These are phyloP conservation scores for Hexactinellida sp. DNA, from an alignment of 37 sponge, comb jelly and placozoan genomes.

Conservation along the genomic window DNA sequence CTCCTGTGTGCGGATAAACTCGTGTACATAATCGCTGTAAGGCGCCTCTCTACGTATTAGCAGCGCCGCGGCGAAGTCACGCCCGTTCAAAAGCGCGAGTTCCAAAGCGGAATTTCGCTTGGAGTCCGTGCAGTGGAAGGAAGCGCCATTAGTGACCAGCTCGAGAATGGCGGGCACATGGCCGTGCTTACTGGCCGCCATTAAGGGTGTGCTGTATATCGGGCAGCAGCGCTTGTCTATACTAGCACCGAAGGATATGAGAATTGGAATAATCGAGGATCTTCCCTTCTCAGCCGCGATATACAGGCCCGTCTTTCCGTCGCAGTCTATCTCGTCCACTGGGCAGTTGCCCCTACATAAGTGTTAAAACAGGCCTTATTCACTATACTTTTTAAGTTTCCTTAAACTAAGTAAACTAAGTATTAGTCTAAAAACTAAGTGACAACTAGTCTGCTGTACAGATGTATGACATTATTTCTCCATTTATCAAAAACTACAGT, in stretches of 20 bases:
- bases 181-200: neutral
- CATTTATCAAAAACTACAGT: too few species aligned
- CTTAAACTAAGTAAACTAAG: too few species aligned
- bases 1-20: neutral
- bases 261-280: neutral
- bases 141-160: neutral
- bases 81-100: neutral
- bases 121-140: neutral
- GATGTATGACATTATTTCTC: too few species aligned
- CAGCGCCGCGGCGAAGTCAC: neutral
- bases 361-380: too few species aligned
- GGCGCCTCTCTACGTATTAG: neutral
- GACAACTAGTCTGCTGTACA: too few species aligned
- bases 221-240: neutral
- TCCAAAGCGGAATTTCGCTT: neutral
- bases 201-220: neutral
- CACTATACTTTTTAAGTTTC: too few species aligned
- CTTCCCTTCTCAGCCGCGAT: neutral
- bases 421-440: too few species aligned
- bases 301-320: neutral
- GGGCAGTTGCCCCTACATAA: neutral
- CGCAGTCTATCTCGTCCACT: neutral
- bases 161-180: neutral
- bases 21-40: neutral
- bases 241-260: conserved; percentile 1